Conservation (phyloP, 2,113 vertebrate genomes). For the Narcine bancroftii region DNA sequence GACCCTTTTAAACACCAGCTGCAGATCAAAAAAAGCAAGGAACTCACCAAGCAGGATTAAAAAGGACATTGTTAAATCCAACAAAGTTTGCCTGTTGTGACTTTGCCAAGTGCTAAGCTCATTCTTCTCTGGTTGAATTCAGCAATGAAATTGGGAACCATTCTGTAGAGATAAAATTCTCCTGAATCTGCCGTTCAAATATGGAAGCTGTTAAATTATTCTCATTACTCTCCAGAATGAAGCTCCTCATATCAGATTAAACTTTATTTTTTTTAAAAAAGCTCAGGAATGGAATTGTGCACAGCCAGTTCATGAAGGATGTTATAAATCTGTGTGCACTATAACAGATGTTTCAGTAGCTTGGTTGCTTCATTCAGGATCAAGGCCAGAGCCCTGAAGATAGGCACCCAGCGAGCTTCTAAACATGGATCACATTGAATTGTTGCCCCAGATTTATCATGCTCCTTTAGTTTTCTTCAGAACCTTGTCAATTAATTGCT, state of each 20-base stretch:
- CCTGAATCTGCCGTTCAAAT: background rate
- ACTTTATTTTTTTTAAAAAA: no score
- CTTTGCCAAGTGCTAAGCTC: background rate
- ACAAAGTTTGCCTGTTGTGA: background rate
- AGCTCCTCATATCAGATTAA: background rate
- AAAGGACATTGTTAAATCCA: background rate
- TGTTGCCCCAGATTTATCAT: background rate
- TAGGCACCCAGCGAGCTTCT: background rate
- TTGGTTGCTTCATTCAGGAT: background rate
- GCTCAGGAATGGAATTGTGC: background rate
- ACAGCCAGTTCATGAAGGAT: background rate
- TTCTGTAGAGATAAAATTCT: background rate
- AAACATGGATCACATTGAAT: conserved; percentile 21
- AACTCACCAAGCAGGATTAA: background rate
- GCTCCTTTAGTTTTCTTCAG: background rate
- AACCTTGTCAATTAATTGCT: background rate
- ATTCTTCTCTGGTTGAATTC: background rate
- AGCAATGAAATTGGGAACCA: background rate
- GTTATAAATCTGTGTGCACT: background rate
- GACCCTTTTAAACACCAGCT: background rate
- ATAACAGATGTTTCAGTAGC: conserved; percentile 4
- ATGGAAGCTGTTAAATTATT: background rate
- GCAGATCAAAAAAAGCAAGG: background rate
- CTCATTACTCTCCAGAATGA: background rate
- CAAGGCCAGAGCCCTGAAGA: background rate